phyloP scores from a whole-genome alignment of 2,113 vertebrate genomes.

The Ceratotherium simum region DNA sequence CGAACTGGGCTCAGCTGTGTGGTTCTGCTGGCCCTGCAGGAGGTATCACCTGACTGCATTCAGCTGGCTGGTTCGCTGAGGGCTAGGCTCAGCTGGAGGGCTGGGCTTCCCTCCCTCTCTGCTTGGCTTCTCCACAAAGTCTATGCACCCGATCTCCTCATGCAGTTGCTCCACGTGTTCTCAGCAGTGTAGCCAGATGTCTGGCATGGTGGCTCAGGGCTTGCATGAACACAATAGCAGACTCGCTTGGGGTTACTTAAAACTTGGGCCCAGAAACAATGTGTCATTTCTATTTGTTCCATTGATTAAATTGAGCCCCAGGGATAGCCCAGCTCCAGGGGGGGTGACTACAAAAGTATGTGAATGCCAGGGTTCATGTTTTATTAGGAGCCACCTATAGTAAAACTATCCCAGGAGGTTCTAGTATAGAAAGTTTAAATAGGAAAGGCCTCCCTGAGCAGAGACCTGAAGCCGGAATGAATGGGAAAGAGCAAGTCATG shows the following conservation, averaged over 20 bases:
- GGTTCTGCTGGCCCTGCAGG: neutral
- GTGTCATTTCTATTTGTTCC: neutral
- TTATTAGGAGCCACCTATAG: neutral
- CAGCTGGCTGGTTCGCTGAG: neutral
- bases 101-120: neutral
- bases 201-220: neutral
- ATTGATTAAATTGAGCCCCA: neutral
- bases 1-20: neutral
- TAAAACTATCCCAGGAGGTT: neutral
- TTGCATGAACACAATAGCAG: neutral
- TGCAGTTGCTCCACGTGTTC: fast-evolving
- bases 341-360: fast-evolving
- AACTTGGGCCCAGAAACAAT: neutral
- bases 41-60: fast-evolving
- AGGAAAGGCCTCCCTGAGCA: neutral
- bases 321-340: neutral
- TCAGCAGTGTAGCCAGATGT: neutral
- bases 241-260: neutral
- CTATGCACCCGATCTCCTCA: neutral
- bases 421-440: neutral
- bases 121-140: neutral
- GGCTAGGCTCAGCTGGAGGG: neutral
- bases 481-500: neutral
- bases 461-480: neutral
- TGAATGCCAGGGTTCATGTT: neutral